Evolutionary conservation across 2,113 vertebrate genomes (phyloP).

Genomic region (Mystacornis crossleyi): DNA sequence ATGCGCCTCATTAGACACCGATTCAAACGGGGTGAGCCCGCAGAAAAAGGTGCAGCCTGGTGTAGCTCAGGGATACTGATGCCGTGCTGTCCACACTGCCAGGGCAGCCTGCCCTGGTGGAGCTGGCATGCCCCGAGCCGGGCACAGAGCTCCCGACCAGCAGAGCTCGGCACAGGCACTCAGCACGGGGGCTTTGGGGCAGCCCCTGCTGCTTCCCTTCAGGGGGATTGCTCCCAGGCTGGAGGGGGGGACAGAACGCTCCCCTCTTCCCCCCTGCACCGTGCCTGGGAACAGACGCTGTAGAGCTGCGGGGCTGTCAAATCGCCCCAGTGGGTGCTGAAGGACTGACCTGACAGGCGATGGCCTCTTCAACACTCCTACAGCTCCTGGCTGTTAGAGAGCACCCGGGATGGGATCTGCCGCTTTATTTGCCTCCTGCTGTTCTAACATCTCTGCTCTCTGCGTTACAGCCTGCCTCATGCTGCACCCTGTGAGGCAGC

Average conservation of each 20-base stretch:
- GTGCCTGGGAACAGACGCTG: neutral
- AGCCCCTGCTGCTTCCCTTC: neutral
- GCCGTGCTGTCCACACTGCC: neutral
- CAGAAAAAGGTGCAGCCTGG: neutral
- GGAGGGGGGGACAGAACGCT: neutral
- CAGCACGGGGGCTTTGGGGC: neutral
- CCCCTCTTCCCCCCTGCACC: too few species aligned
- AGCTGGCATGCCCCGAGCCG: neutral
- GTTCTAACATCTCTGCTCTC: neutral
- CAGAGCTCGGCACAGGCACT: rapidly evolving
- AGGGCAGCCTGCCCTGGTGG: neutral
- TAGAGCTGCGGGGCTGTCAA: neutral
- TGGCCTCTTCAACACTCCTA: neutral
- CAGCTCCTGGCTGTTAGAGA: neutral
- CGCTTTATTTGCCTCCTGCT: neutral
- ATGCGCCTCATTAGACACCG: neutral
- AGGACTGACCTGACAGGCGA: neutral
- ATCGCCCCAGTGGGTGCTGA: neutral
- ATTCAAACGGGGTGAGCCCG: neutral
- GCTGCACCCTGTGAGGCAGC: neutral
- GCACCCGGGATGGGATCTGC: neutral
- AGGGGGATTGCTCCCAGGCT: neutral
- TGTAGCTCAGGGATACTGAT: rapidly evolving
- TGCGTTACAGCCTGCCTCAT: neutral
- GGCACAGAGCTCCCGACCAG: neutral